Base-by-base conservation (phyloP, 2,113 vertebrate genomes). In the Serinus canaria region DNA sequence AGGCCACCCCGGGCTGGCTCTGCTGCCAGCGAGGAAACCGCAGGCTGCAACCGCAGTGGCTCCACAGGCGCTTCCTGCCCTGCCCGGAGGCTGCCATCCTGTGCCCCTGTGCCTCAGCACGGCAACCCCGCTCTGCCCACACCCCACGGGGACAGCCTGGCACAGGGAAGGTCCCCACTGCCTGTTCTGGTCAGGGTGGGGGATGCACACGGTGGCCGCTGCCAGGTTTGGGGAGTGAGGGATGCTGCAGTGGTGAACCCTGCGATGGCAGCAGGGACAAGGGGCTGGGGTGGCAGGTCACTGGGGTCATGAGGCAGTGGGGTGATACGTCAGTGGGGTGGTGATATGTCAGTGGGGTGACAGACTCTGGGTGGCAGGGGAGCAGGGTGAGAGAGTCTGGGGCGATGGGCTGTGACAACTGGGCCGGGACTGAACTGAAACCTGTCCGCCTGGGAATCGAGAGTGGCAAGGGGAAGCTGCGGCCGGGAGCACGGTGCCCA, bases 401-500 rank as follows among this genome's bases (percentile, higher is more conserved):
- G 31, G 35, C 66, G 80, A 13, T 33, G 25, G 47, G 12, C n/a
- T 14, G 10, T 39, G 47, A 24, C 86, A 41, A 7, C 6, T 1
- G 15, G 16, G 39, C 68, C 13, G 2, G 63, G 59, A 7, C 89
- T 95, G 95, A 94, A 95, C 87, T 21, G 97, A 98, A 98, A 97
- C 96, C 95, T 83, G 43, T 72, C 25, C 0, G 27, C 86, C 97
- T 82, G 44, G 96, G 98, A 98, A 97, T 97, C 28, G 97, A 98
- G 97, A 98, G 95, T 62, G 24, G 89, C 55, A 59, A 98, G 96
- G 95, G 97, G 98, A 98, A 98, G 97, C 97, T 98, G 98, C 4
- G 98, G 98, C 59, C 33, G 15, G 96, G 95, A 96, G 96, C 93
- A 35, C 21, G 93, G 95, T 97, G 97, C 97, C 97, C 93, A 55